Conservation (phyloP, 2,113 vertebrate species). For the Micromys minutus region DNA sequence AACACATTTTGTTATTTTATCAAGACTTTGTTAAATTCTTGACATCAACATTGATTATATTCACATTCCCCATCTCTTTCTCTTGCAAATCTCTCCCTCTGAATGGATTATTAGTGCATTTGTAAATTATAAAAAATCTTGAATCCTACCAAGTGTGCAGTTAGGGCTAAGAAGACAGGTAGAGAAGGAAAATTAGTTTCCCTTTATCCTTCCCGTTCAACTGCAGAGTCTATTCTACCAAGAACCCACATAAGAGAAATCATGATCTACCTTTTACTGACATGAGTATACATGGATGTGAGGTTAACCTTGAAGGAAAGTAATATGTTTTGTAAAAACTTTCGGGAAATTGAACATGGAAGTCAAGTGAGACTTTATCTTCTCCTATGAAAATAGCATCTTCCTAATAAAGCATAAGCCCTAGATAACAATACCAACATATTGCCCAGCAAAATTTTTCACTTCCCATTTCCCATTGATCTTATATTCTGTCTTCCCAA, state of each 20-base stretch:
- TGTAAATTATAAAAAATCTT: neutral
- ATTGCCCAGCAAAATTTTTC: fast-evolving
- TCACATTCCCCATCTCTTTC: neutral
- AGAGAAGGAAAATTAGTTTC: neutral
- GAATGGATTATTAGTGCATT: neutral
- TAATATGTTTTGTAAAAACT: neutral
- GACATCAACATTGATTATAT: neutral
- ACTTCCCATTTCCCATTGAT: neutral
- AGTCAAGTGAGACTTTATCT: neutral
- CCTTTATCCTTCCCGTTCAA: neutral
- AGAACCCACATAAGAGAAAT: neutral
- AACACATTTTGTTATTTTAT: neutral
- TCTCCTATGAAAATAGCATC: neutral
- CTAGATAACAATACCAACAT: neutral
- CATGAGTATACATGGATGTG: neutral
- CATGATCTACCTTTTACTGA: neutral
- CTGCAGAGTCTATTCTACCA: neutral
- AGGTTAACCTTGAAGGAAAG: neutral
- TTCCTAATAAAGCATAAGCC: neutral
- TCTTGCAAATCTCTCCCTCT: neutral
- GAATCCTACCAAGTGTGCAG: neutral
- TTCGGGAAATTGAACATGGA: neutral
- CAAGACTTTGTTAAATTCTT: neutral
- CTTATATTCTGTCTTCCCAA: neutral
- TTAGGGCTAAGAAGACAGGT: neutral